phyloP scores from a whole-genome alignment of 2,113 vertebrate species.

The Macrotis lagotis region DNA sequence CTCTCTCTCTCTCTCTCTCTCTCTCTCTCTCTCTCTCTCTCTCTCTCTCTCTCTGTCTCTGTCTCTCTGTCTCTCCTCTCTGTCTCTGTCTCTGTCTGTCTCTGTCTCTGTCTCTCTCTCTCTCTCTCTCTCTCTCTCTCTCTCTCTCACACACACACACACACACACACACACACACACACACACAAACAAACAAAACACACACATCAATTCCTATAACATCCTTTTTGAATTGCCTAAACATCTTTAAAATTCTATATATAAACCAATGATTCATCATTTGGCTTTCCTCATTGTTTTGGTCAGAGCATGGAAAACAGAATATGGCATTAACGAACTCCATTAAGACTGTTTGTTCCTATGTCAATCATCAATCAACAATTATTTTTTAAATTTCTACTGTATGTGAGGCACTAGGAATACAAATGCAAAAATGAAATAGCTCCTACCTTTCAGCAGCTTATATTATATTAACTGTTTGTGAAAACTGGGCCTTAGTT shows the following conservation, averaged over 20 bases:
- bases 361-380: not conserved
- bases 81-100: no score
- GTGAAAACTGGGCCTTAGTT: not conserved
- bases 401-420: not conserved
- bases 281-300: conserved; percentile 50
- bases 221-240: conserved; percentile 26
- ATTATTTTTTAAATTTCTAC: not conserved
- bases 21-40: no score
- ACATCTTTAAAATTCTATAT: conserved; percentile 20
- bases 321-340: conserved; percentile 19
- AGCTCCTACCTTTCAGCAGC: not conserved
- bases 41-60: no score
- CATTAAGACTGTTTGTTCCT: not conserved
- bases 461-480: not conserved
- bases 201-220: not conserved
- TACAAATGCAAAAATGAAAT: not conserved
- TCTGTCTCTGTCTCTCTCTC: no score
- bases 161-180: no score
- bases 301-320: conserved; percentile 1
- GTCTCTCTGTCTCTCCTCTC: no score
- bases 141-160: no score
- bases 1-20: no score
- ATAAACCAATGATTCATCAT: not conserved
- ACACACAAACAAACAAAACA: no score
- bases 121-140: no score